Evolutionary conservation across 2,888 invertebrate genomes (phyloP).

Genomic region (Anagyrus pseudococci): DNA sequence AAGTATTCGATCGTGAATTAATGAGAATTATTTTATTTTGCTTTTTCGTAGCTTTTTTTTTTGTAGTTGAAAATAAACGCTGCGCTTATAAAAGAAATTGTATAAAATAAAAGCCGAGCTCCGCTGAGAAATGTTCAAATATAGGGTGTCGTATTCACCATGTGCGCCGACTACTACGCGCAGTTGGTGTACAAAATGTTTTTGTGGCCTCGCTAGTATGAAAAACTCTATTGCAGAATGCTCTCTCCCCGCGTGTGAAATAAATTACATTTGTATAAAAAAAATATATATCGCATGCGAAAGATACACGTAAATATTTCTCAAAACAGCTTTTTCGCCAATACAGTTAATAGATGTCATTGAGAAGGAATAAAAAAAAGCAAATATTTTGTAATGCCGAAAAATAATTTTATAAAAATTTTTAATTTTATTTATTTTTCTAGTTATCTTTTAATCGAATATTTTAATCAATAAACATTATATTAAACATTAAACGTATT

Average conservation of each 20-base stretch:
- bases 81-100: background rate
- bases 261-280: conserved; percentile 12
- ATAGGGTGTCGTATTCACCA: conserved; percentile 21
- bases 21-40: too few relatives aligned
- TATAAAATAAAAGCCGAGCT: background rate
- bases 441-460: too few relatives aligned
- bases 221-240: conserved; percentile 31
- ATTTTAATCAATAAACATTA: too few relatives aligned
- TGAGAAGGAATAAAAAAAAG: too few relatives aligned
- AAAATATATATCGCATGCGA: background rate
- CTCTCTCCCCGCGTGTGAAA: background rate
- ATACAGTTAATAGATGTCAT: too few relatives aligned
- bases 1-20: too few relatives aligned
- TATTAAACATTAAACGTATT: too few relatives aligned
- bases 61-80: background rate
- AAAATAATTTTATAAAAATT: too few relatives aligned
- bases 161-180: conserved; percentile 14
- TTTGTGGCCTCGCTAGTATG: conserved; percentile 31
- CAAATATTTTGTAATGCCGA: too few relatives aligned
- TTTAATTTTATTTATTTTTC: too few relatives aligned
- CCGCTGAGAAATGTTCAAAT: conserved; percentile 8
- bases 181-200: conserved; percentile 20
- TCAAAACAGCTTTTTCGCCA: too few relatives aligned
- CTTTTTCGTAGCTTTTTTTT: background rate
- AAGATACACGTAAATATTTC: background rate